Evolutionary conservation across 2,797 vertebrate species (phyloP).

Genomic region (Loriculus beryllinus): DNA sequence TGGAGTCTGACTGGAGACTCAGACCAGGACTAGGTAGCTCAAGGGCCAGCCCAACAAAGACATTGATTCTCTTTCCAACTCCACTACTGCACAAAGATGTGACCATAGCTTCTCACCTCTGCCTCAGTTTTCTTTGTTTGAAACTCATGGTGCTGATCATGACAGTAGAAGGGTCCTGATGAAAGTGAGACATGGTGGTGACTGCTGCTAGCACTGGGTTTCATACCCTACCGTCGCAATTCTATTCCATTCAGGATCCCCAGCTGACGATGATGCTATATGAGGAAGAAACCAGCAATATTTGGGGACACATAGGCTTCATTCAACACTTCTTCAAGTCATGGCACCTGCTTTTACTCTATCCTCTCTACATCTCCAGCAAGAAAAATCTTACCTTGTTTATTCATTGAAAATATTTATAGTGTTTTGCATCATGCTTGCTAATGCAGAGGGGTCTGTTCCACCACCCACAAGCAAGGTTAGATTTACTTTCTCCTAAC

Average conservation of each 20-base stretch:
- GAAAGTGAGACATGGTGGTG: background rate
- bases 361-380: background rate
- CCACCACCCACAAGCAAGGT: background rate
- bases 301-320: background rate
- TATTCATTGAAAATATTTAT: background rate
- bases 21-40: background rate
- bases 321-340: background rate
- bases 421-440: accelerated
- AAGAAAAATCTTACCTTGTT: background rate
- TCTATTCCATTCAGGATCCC: background rate
- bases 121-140: background rate
- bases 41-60: background rate
- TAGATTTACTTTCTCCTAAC: background rate
- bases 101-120: background rate
- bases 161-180: background rate
- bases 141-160: background rate
- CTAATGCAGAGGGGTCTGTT: background rate
- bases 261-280: background rate
- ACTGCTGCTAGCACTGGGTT: background rate
- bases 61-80: background rate
- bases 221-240: background rate
- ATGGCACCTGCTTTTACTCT: background rate
- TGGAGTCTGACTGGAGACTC: too few species aligned
- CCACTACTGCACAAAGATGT: background rate
- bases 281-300: background rate